Evolutionary conservation across 2,113 vertebrate genomes (phyloP).

Genomic region (Alethe diademata): DNA sequence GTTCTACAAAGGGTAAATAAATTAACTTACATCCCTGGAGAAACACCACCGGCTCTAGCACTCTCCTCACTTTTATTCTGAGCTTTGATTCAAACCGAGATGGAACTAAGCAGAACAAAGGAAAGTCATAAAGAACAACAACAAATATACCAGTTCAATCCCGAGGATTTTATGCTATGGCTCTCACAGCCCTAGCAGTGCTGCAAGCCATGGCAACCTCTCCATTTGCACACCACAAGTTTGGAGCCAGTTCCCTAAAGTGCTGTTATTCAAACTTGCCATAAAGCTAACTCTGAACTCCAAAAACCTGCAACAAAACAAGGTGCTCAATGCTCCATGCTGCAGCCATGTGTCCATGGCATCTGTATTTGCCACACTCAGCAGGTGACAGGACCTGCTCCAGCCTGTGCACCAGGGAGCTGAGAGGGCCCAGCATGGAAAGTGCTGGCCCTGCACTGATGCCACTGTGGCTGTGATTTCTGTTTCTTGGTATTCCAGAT

Average conservation of each 20-base stretch:
- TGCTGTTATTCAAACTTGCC: background rate
- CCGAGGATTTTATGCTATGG: background rate
- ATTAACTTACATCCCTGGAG: background rate
- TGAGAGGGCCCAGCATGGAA: fast-evolving
- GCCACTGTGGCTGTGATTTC: background rate
- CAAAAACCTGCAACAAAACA: background rate
- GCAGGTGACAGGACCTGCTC: background rate
- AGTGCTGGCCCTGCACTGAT: background rate
- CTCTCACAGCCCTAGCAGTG: background rate
- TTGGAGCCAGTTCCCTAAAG: background rate
- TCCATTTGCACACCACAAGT: fast-evolving
- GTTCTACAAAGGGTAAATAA: background rate
- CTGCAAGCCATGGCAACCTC: background rate
- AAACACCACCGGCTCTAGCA: background rate
- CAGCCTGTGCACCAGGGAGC: background rate
- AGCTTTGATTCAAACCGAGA: background rate
- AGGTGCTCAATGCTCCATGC: background rate
- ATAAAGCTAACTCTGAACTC: background rate
- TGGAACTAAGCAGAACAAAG: background rate
- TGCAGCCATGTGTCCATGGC: fast-evolving
- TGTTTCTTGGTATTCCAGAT: background rate
- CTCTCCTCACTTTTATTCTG: background rate
- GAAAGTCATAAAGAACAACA: background rate
- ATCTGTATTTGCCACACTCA: background rate
- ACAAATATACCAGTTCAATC: background rate